Evolutionary conservation across 1,140 invertebrate genomes (phyloP), one percentile per base, ranked within the genome.

Genomic region (Nasonia vitripennis): DNA sequence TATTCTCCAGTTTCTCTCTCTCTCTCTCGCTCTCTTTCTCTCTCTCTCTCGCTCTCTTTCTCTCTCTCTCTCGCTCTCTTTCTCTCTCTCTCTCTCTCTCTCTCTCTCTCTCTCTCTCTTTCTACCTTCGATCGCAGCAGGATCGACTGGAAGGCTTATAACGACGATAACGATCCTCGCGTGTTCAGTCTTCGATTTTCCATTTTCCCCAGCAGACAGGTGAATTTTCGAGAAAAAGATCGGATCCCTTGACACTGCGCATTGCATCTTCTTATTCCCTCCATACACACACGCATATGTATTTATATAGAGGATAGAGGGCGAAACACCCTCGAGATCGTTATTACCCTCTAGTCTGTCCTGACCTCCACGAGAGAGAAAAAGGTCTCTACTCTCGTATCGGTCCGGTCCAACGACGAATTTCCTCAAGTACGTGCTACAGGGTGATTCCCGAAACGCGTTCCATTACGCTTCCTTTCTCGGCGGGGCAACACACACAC

Each of bases 371-470:
- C 34, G n/a, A 73, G 71, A 80, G 31, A 75, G 45, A 74, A 9
- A 81, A 55, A 31, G 48, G 3, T 37, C 34, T 37, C 3, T 37
- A 27, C 34, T 34, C 37, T 55, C 55, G 78, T 79, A 80, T 85
- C 45, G 78, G 70, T 73, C 23, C 78, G 51, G 78, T 55, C 37
- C 62, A 41, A 79, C 55, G 55, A 34, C 85, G 85, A 78, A 86
- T 86, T 87, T 86, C 70, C 71, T 74, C 78, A 77, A 89, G 88
- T 87, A 88, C 87, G 86, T 88, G 87, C 86, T 88, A 74, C 80
- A 78, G 77, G 86, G 83, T 86, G 87, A 88, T 89, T 89, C 85
- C 83, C 73, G 78, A 86, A 87, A 89, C 81, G 87, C 87, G 83
- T 87, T 88, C 86, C 81, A 85, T 87, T 87, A 87, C 84, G 84